These are phyloP conservation scores for Crotalus helleri DNA, from an alignment of 2,113 vertebrate genomes.

Conservation along the genomic window DNA sequence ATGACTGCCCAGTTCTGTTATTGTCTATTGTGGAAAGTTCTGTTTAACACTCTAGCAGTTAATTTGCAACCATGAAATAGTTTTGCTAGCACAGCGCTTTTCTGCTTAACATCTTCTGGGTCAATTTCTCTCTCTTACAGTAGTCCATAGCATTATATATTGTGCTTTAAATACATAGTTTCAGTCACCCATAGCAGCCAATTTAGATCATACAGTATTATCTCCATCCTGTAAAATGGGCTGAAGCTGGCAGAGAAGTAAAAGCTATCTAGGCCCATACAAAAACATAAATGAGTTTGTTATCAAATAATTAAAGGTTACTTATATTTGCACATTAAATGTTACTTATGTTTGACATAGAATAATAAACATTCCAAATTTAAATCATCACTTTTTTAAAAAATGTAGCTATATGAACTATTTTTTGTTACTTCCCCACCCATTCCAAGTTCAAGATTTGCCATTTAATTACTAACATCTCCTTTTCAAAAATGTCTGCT, in stretches of 20 bases:
- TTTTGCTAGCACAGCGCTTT: background rate
- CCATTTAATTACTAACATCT: background rate
- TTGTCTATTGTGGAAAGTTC: background rate
- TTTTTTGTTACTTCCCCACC: background rate
- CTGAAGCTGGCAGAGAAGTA: background rate
- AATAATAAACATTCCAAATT: background rate
- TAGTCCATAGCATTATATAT: background rate
- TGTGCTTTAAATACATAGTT: background rate
- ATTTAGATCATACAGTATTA: background rate
- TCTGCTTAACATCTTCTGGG: too few species aligned
- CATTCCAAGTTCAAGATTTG: background rate
- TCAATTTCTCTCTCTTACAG: background rate
- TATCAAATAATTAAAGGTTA: background rate
- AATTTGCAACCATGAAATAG: background rate
- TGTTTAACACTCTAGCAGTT: background rate
- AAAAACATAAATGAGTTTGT: background rate
- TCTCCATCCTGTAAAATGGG: background rate
- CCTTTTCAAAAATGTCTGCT: background rate
- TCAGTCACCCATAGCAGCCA: background rate
- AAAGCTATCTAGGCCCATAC: background rate
- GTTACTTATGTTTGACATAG: background rate
- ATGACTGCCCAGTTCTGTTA: too few species aligned
- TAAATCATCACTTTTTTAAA: background rate
- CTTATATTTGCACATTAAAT: background rate
- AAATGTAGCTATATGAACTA: background rate